phyloP scores from a whole-genome alignment of 2,113 vertebrate species.

The Podilymbus podiceps region DNA sequence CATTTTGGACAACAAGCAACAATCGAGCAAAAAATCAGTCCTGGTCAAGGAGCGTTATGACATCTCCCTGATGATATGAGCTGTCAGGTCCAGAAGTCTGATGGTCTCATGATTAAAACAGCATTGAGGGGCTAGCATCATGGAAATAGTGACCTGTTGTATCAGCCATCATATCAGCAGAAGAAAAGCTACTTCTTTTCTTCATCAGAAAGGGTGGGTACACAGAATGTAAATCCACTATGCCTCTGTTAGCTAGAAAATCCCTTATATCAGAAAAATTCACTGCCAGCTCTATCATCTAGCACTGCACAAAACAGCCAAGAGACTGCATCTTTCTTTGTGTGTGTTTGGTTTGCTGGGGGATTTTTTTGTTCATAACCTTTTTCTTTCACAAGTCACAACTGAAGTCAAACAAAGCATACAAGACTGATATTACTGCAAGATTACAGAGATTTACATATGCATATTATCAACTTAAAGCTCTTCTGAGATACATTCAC shows the following conservation, averaged over 20 bases:
- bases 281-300: background rate
- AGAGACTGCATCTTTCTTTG: background rate
- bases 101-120: background rate
- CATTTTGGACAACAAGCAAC: background rate
- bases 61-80: background rate
- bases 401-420: background rate
- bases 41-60: background rate
- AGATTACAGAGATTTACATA: background rate
- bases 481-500: background rate
- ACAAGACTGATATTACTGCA: background rate
- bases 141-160: background rate
- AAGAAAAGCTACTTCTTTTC: background rate
- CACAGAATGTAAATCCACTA: background rate
- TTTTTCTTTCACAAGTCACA: background rate
- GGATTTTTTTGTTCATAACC: background rate
- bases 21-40: background rate
- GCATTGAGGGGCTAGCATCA: background rate
- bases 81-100: background rate
- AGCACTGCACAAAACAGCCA: background rate
- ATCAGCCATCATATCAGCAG: background rate
- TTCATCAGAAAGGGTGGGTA: background rate
- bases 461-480: background rate
- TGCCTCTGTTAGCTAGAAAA: background rate
- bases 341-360: background rate
- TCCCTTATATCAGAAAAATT: background rate